These are phyloP conservation scores for Marasmarcha lunaedactyla DNA, from an alignment of 2,888 invertebrate genomes.

Conservation along the genomic window DNA sequence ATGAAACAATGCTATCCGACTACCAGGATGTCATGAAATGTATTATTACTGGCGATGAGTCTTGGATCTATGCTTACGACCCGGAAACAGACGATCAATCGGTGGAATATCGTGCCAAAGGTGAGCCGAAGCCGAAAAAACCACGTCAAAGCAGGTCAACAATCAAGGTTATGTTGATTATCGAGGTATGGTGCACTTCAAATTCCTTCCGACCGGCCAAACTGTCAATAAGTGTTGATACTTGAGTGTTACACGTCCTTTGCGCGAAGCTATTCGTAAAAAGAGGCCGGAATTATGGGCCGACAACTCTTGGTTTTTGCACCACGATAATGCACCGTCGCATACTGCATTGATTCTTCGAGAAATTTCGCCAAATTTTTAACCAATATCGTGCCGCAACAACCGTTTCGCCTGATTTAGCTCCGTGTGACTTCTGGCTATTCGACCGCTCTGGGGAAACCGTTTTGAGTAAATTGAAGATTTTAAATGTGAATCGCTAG, in stretches of 20 bases:
- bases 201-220: conserved; percentile 11
- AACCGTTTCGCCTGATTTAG: too few relatives aligned
- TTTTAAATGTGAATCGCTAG: too few relatives aligned
- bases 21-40: too few relatives aligned
- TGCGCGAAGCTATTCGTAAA: conserved; percentile 7
- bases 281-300: conserved; percentile 17
- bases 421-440: too few relatives aligned
- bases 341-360: conserved; percentile 16
- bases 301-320: conserved; percentile 20
- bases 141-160: conserved; percentile 6
- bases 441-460: too few relatives aligned
- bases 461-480: too few relatives aligned
- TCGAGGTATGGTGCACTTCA: conserved; percentile 9
- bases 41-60: too few relatives aligned
- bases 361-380: conserved; percentile 17
- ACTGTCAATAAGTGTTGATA: conserved; percentile 12
- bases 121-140: background rate
- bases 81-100: too few relatives aligned
- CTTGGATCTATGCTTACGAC: too few relatives aligned
- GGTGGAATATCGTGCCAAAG: too few relatives aligned
- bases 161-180: conserved; percentile 9
- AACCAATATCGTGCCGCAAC: too few relatives aligned
- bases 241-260: conserved; percentile 11
- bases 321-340: conserved; percentile 20
- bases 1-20: too few relatives aligned